phyloP scores from a whole-genome alignment of 2,797 vertebrate genomes.

The Takifugu ocellatus region DNA sequence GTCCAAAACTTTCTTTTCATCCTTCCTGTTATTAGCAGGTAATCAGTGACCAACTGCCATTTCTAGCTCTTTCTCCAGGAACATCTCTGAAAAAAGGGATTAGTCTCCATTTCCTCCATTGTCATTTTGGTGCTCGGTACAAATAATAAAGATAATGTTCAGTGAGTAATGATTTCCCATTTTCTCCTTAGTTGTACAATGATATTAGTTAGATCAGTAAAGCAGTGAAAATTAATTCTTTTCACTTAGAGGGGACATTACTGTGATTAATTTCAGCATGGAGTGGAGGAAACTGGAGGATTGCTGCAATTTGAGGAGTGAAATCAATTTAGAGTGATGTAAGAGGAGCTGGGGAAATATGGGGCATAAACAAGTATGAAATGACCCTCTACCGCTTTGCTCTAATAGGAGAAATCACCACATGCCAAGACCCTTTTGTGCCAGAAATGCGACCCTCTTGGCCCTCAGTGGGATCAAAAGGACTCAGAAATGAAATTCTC shows the following conservation, averaged over 20 bases:
- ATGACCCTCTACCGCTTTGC: slow-evolving; percentile 58
- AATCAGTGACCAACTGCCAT: slow-evolving; percentile 86
- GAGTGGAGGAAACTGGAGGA: slow-evolving; percentile 76
- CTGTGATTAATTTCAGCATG: slow-evolving; percentile 83
- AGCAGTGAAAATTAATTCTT: slow-evolving; percentile 89
- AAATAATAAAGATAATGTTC: slow-evolving; percentile 91
- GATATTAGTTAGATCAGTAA: slow-evolving; percentile 88
- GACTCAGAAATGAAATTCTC: slow-evolving; percentile 45
- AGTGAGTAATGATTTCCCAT: slow-evolving; percentile 90
- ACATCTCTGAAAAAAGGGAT: slow-evolving; percentile 81
- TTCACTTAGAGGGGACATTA: slow-evolving; percentile 89
- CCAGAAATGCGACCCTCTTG: slow-evolving; percentile 46
- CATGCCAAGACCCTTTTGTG: slow-evolving; percentile 45
- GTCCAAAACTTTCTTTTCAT: slow-evolving; percentile 71
- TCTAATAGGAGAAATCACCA: slow-evolving; percentile 50
- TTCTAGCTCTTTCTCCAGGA: slow-evolving; percentile 83
- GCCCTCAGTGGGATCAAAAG: slow-evolving; percentile 42
- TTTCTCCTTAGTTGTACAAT: slow-evolving; percentile 82
- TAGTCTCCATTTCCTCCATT: slow-evolving; percentile 78
- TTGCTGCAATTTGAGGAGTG: slow-evolving; percentile 79
- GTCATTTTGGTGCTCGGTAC: slow-evolving; percentile 81
- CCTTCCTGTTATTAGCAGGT: slow-evolving; percentile 83
- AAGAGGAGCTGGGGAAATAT: slow-evolving; percentile 39
- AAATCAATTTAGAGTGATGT: slow-evolving; percentile 83
- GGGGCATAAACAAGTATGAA: slow-evolving; percentile 68